phyloP scores from a whole-genome alignment of 2,113 vertebrate species.

The Leucosticte australis region DNA sequence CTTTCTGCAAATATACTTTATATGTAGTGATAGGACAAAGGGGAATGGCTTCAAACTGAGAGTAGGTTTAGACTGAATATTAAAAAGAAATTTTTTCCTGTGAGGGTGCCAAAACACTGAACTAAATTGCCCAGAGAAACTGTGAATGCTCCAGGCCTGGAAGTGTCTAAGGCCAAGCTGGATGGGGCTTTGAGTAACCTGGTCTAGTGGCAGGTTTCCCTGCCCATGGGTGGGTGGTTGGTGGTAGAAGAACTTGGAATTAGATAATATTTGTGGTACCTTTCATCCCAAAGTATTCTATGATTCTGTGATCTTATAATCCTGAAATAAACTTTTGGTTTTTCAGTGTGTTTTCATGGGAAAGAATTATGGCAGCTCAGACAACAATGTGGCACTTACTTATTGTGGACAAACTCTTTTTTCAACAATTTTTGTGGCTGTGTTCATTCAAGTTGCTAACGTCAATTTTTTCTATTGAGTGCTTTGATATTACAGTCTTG shows the following conservation, averaged over 20 bases:
- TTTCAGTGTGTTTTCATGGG: conserved; percentile 23
- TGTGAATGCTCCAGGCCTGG: not conserved
- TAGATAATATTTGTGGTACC: not conserved
- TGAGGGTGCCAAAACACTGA: not conserved
- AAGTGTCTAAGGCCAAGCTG: not conserved
- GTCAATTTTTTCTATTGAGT: not conserved
- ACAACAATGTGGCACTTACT: not conserved
- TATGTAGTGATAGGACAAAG: too few relatives aligned
- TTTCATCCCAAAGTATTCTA: not conserved
- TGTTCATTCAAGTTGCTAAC: not conserved
- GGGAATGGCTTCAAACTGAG: not conserved
- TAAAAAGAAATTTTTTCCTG: not conserved
- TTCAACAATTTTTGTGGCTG: not conserved
- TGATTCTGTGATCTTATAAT: not conserved
- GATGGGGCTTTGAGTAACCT: not conserved
- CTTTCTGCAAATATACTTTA: not conserved
- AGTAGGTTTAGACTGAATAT: not conserved
- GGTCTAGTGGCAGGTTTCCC: not conserved
- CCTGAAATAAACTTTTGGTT: not conserved
- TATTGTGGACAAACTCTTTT: not conserved
- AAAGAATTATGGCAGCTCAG: conserved; percentile 1
- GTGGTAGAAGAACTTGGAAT: not conserved
- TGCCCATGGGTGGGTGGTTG: not conserved
- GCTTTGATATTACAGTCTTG: not conserved
- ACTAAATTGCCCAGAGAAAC: not conserved